phyloP scores from a whole-genome alignment of 2,888 invertebrate species.

The Tetragnatha montana region DNA sequence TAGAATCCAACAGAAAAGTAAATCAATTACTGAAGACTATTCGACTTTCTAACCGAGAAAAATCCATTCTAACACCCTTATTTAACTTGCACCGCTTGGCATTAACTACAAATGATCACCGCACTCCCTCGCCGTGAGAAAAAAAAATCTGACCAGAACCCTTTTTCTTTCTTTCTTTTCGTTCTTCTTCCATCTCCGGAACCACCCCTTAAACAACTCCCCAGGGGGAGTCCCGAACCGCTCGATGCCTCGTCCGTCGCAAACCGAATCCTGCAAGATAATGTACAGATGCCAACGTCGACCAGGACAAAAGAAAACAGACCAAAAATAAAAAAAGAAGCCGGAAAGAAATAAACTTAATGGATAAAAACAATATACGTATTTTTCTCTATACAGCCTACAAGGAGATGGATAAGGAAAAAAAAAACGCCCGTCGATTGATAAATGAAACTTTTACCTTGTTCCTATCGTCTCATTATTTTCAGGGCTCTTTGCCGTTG shows the following conservation, averaged over 20 bases:
- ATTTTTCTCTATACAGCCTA: slow-evolving; percentile 41
- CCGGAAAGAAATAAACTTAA: slow-evolving; percentile 61
- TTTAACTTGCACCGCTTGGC: not conserved
- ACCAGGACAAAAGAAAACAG: slow-evolving; percentile 44
- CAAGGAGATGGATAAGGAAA: slow-evolving; percentile 22
- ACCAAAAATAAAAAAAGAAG: slow-evolving; percentile 24
- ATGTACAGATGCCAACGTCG: slow-evolving; percentile 59
- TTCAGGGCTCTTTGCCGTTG: slow-evolving; percentile 16
- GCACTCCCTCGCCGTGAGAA: not conserved
- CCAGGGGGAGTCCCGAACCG: not conserved
- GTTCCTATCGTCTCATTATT: slow-evolving; percentile 66
- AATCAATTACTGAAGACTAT: not conserved
- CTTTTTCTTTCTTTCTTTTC: not conserved
- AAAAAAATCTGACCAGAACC: not conserved
- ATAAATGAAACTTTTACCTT: slow-evolving; percentile 71
- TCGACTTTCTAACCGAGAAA: not conserved
- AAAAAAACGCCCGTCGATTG: slow-evolving; percentile 38
- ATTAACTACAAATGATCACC: not conserved
- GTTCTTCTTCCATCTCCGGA: not conserved
- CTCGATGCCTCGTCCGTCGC: slow-evolving; percentile 10
- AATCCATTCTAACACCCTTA: not conserved
- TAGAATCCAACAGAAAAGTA: too few relatives aligned
- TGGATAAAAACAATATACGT: slow-evolving; percentile 63
- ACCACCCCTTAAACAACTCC: slow-evolving; percentile 25
- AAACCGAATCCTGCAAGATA: slow-evolving; percentile 43